Evolutionary conservation across 2,888 invertebrate genomes (phyloP).

Genomic region (Cryptus armator): DNA sequence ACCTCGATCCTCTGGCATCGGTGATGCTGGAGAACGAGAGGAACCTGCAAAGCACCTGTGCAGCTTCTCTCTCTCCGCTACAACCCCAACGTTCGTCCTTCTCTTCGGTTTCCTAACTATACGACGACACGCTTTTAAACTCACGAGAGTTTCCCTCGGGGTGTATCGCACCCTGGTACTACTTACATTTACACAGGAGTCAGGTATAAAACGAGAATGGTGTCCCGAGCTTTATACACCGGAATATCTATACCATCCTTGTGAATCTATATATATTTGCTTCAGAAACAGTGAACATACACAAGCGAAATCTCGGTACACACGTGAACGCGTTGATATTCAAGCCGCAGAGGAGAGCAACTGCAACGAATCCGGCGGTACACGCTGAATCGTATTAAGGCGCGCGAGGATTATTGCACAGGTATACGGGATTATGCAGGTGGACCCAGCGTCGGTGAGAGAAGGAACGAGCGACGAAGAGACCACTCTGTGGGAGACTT

Average conservation of each 20-base stretch:
- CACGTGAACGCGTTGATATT: conserved; percentile 45
- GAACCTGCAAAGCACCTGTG: conserved; percentile 22
- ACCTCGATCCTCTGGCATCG: conserved; percentile 41
- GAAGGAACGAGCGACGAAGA: conserved; percentile 29
- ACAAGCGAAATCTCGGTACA: conserved; percentile 35
- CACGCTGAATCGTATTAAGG: conserved; percentile 65
- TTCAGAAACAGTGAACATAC: neutral
- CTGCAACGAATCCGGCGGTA: conserved; percentile 48
- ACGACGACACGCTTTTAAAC: neutral
- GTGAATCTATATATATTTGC: neutral
- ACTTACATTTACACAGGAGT: conserved; percentile 15
- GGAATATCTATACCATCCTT: neutral
- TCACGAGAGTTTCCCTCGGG: neutral
- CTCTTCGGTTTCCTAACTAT: conserved; percentile 3
- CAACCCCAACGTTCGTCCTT: neutral
- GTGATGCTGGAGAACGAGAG: conserved; percentile 20
- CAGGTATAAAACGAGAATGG: neutral
- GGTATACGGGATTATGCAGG: conserved; percentile 68
- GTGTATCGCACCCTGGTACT: neutral
- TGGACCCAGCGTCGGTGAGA: conserved; percentile 47
- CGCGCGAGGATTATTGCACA: conserved; percentile 65
- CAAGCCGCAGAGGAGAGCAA: conserved; percentile 14
- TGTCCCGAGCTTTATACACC: neutral
- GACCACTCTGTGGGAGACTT: conserved; percentile 52
- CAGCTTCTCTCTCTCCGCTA: neutral